Conservation (phyloP, 2,888 invertebrate species). For the Mimachlamys varia region DNA sequence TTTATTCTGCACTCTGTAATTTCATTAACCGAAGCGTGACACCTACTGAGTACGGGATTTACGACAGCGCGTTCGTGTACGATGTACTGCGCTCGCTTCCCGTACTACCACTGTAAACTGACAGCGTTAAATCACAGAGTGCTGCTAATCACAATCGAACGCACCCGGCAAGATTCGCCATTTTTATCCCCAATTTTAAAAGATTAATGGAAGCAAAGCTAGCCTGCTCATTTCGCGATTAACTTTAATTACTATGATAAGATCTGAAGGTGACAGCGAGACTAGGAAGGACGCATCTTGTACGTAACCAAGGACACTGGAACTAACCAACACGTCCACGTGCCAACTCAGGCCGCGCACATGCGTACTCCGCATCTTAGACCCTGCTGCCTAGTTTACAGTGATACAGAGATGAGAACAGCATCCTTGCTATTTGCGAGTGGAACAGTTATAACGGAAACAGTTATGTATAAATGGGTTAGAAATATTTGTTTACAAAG, state of each 20-base stretch:
- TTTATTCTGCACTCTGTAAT: conserved; percentile 32
- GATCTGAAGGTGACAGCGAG: conserved; percentile 6
- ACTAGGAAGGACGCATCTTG: neutral
- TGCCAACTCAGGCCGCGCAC: neutral
- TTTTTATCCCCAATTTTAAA: conserved; percentile 26
- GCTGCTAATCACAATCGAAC: conserved; percentile 18
- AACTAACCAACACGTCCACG: neutral
- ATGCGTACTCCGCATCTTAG: neutral
- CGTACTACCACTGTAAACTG: neutral
- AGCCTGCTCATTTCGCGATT: conserved; percentile 28
- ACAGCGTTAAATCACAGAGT: conserved; percentile 11
- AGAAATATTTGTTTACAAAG: too few relatives aligned
- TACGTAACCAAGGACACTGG: neutral
- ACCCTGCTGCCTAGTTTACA: neutral
- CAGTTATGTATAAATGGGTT: too few relatives aligned
- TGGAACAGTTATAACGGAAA: too few relatives aligned
- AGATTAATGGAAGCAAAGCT: conserved; percentile 17
- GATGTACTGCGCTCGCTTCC: conserved; percentile 17
- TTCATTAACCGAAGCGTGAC: conserved; percentile 13
- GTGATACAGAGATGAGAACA: too few relatives aligned
- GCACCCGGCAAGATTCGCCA: conserved; percentile 14
- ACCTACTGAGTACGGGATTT: conserved; percentile 17
- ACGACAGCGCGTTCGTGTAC: conserved; percentile 15
- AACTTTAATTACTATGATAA: conserved; percentile 28
- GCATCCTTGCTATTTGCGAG: too few relatives aligned